Evolutionary conservation across 2,113 vertebrate genomes (phyloP).

Genomic region (Coptodon rendalli): DNA sequence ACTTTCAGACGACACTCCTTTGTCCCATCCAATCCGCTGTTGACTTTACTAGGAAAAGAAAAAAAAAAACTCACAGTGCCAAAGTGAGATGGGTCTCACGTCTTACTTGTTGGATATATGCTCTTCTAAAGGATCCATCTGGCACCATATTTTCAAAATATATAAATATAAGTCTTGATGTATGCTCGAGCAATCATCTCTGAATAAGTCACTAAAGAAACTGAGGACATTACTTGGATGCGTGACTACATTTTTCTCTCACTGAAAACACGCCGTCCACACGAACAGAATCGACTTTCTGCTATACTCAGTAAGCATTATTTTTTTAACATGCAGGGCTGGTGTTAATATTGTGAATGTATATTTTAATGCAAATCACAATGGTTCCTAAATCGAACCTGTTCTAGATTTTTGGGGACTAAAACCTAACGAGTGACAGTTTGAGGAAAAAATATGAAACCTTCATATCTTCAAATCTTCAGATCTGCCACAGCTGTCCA

Average conservation of each 20-base stretch:
- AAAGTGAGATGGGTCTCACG: neutral
- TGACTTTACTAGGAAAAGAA: neutral
- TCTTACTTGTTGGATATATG: neutral
- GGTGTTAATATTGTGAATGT: neutral
- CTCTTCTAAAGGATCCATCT: neutral
- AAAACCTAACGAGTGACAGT: neutral
- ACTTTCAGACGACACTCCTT: neutral
- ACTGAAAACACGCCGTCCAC: neutral
- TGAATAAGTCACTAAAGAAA: neutral
- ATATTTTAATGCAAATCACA: neutral
- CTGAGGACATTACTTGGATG: accelerated
- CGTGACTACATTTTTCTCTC: neutral
- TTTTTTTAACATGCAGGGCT: neutral
- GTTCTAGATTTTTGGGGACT: neutral
- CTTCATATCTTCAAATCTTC: no score
- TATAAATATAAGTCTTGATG: neutral
- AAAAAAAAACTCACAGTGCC: neutral
- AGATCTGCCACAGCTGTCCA: neutral
- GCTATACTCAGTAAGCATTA: accelerated
- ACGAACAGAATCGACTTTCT: neutral
- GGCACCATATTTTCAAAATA: neutral
- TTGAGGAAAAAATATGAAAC: neutral
- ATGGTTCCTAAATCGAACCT: neutral
- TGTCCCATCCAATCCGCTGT: accelerated
- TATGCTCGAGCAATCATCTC: neutral